Conservation (phyloP, 1,140 invertebrate species). For the Diorhabda sublineata region DNA sequence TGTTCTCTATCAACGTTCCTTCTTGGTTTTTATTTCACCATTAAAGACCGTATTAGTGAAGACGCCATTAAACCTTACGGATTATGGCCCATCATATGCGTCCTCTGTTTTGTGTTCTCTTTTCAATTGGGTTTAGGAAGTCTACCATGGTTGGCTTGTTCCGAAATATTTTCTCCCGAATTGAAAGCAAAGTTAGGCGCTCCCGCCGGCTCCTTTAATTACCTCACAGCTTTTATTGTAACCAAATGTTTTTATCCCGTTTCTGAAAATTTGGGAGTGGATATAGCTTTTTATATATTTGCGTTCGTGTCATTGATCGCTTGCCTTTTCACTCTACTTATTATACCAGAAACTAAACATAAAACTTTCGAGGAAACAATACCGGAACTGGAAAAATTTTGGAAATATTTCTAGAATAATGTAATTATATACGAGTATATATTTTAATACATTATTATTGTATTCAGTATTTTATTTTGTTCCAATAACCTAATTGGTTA, state of each 20-base stretch:
- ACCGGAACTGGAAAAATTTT: too few relatives aligned
- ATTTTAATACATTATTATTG: too few relatives aligned
- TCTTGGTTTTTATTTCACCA: slow-evolving; percentile 60
- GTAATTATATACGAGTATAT: too few relatives aligned
- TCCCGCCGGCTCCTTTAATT: slow-evolving; percentile 73
- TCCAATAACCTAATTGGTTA: too few relatives aligned
- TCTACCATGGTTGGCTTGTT: slow-evolving; percentile 73
- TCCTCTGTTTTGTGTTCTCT: slow-evolving; percentile 72
- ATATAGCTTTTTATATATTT: slow-evolving; percentile 62
- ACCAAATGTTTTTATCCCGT: slow-evolving; percentile 66
- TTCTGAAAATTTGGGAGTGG: slow-evolving; percentile 47
- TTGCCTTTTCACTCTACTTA: slow-evolving; percentile 58
- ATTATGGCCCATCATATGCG: slow-evolving; percentile 67
- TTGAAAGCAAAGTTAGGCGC: slow-evolving; percentile 72
- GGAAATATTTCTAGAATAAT: too few relatives aligned
- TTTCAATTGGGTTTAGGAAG: slow-evolving; percentile 79
- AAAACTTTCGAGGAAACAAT: slow-evolving; percentile 72
- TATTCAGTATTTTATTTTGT: too few relatives aligned
- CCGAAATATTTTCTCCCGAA: slow-evolving; percentile 70
- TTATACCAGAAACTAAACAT: slow-evolving; percentile 75
- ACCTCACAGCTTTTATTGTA: slow-evolving; percentile 76
- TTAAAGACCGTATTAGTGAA: slow-evolving; percentile 47
- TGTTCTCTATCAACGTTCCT: slow-evolving; percentile 64
- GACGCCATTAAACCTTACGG: slow-evolving; percentile 28
- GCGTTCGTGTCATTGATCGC: slow-evolving; percentile 58